These are phyloP conservation scores for Eledone cirrhosa DNA, from an alignment of 2,888 invertebrate species.

Conservation along the genomic window DNA sequence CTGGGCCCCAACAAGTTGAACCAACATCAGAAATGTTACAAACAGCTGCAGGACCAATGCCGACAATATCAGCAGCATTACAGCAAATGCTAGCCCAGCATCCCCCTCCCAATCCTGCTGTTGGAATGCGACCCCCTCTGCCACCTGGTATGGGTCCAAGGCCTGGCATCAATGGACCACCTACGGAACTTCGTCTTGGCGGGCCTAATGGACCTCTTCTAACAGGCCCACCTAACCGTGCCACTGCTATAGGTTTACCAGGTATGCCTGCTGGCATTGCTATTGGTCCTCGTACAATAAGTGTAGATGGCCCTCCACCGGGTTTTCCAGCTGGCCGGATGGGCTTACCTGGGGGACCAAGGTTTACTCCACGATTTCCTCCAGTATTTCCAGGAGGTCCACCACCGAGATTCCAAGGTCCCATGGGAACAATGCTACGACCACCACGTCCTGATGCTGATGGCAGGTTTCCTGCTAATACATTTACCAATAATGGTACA, in stretches of 20 bases:
- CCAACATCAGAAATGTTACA: background rate
- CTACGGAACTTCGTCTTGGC: constrained; percentile 4
- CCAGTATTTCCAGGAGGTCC: constrained; percentile 31
- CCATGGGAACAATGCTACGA: constrained; percentile 36
- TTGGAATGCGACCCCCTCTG: constrained; percentile 3
- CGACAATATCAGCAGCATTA: background rate
- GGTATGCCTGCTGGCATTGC: constrained; percentile 24
- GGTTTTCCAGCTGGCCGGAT: constrained; percentile 9
- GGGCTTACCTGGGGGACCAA: constrained; percentile 19
- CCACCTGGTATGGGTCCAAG: constrained; percentile 27
- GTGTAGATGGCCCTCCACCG: constrained; percentile 22
- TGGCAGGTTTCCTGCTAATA: constrained; percentile 25
- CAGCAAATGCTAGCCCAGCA: constrained; percentile 13
- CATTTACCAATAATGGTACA: constrained; percentile 4
- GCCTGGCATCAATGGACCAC: constrained; percentile 23
- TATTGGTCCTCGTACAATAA: constrained; percentile 12
- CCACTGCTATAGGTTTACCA: constrained; percentile 11
- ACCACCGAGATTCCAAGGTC: constrained; percentile 39
- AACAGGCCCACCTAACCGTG: constrained; percentile 15
- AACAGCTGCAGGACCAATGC: background rate
- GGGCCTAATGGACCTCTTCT: constrained; percentile 24
- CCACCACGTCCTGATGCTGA: constrained; percentile 35
- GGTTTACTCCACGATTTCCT: constrained; percentile 15
- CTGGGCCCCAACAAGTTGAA: background rate
- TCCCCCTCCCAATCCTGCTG: background rate